A percentile compares a stretch with the other conserved stretches of the same genome.
Evolutionary conservation across 2,113 vertebrate genomes (phyloP).

Genomic region (Lichenostomus cassidix): DNA sequence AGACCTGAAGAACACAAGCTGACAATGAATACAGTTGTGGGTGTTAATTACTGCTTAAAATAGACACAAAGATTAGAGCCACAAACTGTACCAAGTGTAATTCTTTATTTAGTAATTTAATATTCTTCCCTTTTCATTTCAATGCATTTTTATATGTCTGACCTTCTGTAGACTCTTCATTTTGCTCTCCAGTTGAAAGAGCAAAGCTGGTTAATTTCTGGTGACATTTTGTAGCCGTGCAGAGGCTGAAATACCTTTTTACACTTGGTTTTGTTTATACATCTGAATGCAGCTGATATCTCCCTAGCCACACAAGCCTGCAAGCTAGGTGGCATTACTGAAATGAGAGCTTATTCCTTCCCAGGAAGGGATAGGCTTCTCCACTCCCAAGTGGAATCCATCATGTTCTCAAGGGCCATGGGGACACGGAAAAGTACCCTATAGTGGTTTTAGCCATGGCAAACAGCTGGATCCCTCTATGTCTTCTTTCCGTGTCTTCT

Average conservation of each 20-base stretch:
- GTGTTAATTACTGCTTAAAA: constrained; percentile 46
- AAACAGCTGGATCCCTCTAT: not conserved
- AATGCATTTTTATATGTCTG: constrained; percentile 67
- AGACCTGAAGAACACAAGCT: constrained; percentile 9
- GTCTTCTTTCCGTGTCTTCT: not conserved
- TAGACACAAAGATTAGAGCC: constrained; percentile 4
- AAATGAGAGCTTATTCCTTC: not conserved
- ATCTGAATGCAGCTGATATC: not conserved
- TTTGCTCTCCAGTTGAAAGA: constrained; percentile 55
- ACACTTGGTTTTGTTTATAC: constrained; percentile 25
- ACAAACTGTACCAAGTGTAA: constrained; percentile 15
- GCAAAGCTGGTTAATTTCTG: constrained; percentile 51
- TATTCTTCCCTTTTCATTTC: constrained; percentile 49
- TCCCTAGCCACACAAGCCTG: not conserved
- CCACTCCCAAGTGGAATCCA: accelerated
- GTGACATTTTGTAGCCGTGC: constrained; percentile 23
- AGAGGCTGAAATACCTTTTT: constrained; percentile 4
- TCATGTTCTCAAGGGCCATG: not conserved
- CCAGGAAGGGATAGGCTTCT: too few relatives aligned
- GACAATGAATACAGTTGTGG: not conserved
- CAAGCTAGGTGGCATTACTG: not conserved
- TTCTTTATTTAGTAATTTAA: constrained; percentile 59
- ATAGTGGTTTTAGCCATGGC: not conserved
- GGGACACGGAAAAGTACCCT: not conserved
- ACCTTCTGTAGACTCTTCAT: constrained; percentile 63